Evolutionary conservation across 2,797 vertebrate species (phyloP).

Genomic region (Mycteria americana): DNA sequence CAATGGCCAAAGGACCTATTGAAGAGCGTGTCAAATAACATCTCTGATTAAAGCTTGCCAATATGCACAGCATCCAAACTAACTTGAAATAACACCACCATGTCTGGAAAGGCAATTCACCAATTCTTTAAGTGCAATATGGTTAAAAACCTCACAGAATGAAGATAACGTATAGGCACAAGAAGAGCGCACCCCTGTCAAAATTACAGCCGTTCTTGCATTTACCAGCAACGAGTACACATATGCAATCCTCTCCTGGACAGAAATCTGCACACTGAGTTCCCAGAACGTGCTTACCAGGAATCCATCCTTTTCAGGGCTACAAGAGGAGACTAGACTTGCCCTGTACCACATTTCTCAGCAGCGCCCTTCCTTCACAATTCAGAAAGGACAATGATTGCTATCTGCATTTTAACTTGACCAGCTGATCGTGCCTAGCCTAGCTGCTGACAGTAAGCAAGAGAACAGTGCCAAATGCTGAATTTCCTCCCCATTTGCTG

Average conservation of each 20-base stretch:
- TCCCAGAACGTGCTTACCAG: background rate
- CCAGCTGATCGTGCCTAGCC: background rate
- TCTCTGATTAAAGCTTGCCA: background rate
- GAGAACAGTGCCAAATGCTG: background rate
- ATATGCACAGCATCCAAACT: background rate
- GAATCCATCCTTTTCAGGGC: background rate
- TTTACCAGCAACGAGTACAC: background rate
- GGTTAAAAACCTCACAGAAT: background rate
- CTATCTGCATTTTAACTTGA: background rate
- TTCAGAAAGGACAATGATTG: background rate
- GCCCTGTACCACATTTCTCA: background rate
- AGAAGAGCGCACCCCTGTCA: background rate
- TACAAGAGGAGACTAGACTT: background rate
- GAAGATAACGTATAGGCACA: rapidly evolving
- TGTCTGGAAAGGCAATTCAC: background rate
- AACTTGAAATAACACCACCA: background rate
- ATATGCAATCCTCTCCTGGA: background rate
- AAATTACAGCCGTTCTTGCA: background rate
- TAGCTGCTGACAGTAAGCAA: background rate
- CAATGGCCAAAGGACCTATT: background rate
- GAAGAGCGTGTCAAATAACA: background rate
- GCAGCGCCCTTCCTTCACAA: background rate
- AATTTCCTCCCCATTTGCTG: background rate
- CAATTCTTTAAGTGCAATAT: background rate
- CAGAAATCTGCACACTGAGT: background rate